Evolutionary conservation across 2,888 invertebrate species (phyloP).

Genomic region (Caenorhabditis doughertyi): DNA sequence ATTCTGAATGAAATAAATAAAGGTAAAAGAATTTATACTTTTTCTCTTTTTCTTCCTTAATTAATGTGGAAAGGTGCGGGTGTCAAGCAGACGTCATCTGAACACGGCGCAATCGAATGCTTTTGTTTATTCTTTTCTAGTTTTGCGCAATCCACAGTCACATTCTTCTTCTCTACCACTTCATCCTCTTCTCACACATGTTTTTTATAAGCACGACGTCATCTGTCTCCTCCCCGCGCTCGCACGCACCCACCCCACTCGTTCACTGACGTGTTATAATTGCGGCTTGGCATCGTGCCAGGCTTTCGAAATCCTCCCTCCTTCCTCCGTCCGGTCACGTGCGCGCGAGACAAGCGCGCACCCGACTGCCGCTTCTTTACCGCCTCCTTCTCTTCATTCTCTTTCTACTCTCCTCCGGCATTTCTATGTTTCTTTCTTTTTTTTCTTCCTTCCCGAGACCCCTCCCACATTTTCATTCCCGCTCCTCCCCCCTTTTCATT

Average conservation of each 20-base stretch:
- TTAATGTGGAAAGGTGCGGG: conserved; percentile 16
- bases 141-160: conserved; percentile 44
- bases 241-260: conserved; percentile 59
- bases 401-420: conserved; percentile 21
- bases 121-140: conserved; percentile 15
- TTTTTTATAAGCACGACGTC: conserved; percentile 64
- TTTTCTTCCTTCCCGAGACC: conserved; percentile 39
- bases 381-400: conserved; percentile 44
- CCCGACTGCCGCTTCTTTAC: conserved; percentile 46
- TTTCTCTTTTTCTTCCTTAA: conserved; percentile 7
- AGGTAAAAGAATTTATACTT: not conserved
- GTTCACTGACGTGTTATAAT: conserved; percentile 67
- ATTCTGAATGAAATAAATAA: conserved; percentile 11
- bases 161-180: conserved; percentile 13
- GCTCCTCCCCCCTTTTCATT: conserved; percentile 31
- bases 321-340: conserved; percentile 56
- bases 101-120: not conserved
- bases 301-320: conserved; percentile 61
- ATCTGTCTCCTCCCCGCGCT: conserved; percentile 51
- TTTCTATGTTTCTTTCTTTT: conserved; percentile 33
- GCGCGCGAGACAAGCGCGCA: conserved; percentile 60
- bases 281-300: conserved; percentile 68
- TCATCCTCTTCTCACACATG: conserved; percentile 54
- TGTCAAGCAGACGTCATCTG: conserved; percentile 31
- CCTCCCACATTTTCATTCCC: conserved; percentile 54